These are phyloP conservation scores for Silurus aristotelis DNA, from an alignment of 2,797 vertebrate species.

Conservation along the genomic window DNA sequence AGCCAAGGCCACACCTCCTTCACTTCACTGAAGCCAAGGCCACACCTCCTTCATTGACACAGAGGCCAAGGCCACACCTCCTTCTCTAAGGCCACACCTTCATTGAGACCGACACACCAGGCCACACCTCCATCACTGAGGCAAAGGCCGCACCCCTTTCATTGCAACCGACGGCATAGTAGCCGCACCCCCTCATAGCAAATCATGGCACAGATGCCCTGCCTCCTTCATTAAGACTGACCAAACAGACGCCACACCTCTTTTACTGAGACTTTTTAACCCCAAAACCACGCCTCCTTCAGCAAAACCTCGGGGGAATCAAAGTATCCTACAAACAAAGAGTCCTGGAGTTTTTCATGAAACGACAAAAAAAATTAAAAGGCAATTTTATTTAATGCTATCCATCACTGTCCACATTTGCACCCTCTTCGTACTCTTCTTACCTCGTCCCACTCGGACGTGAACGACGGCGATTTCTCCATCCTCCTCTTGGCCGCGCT, in stretches of 20 bases:
- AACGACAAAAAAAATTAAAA: not conserved
- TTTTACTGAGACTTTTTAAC: not conserved
- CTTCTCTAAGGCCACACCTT: not conserved
- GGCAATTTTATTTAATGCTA: too few relatives aligned
- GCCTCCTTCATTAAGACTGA: not conserved
- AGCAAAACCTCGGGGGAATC: not conserved
- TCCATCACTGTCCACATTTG: not conserved
- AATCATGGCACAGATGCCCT: not conserved
- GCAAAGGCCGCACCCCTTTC: not conserved
- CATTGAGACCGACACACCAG: not conserved
- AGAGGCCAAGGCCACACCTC: not conserved
- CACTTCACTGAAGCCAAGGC: not conserved
- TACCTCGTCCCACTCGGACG: slow-evolving; percentile 99
- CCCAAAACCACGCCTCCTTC: not conserved
- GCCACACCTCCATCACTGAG: not conserved
- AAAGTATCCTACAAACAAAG: not conserved
- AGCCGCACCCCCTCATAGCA: too few relatives aligned
- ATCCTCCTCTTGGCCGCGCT: slow-evolving; percentile 90
- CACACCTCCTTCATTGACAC: not conserved
- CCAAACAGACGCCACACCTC: not conserved
- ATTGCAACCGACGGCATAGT: not conserved
- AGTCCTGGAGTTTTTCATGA: not conserved
- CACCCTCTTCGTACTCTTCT: slow-evolving; percentile 57
- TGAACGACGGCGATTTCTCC: slow-evolving; percentile 95
- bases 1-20: not conserved